Base-by-base conservation (phyloP, 2,888 invertebrate species). In the Diachrysia chrysitis region DNA sequence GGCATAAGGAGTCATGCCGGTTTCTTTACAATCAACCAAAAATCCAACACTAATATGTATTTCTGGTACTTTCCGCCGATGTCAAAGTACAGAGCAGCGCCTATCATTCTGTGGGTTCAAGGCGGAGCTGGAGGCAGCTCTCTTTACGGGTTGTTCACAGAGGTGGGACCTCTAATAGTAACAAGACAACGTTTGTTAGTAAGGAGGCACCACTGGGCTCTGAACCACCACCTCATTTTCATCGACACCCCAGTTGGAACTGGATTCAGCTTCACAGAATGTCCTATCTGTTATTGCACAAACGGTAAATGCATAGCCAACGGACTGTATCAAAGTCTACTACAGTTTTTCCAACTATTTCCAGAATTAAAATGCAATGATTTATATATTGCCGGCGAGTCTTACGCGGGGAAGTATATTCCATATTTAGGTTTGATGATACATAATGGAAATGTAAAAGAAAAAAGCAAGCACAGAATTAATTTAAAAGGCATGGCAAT, bases 211-310 rank as follows among this genome's bases (percentile, higher is more conserved):
- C 93, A 96, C 35, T 97, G 97, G 97, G 96, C 96, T 25, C 82
- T 94, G 10, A 92, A 96, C 23, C 93, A 95, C 80, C 96, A 96
- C 74, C 86, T 97, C 58, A 89, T 97, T 48, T 97, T 96, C 84
- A 96, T 97, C 64, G 97, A 97, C 79, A 97, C 96, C 76, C 97
- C 97, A 1, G 97, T 96, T 0, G 96, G 96, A 0, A 90, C 93
- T 46, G 97, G 97, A 0, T 97, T 96, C 82, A 97, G 97, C 84
- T 97, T 96, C 82, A 96, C 97, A 0, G 86, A 95, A 0, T 82
- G 89, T 55, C 89, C 94, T 0, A 83, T 90, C 55, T 96, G 96
- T 37, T 97, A 96, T 84, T 96, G 96, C 29, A 89, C 83, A 1
- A 91, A 96, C 83, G 95, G 97, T 83, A 88, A 85, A 0, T 96